Conservation (phyloP, 2,113 vertebrate genomes). For the Corythoichthys intestinalis region DNA sequence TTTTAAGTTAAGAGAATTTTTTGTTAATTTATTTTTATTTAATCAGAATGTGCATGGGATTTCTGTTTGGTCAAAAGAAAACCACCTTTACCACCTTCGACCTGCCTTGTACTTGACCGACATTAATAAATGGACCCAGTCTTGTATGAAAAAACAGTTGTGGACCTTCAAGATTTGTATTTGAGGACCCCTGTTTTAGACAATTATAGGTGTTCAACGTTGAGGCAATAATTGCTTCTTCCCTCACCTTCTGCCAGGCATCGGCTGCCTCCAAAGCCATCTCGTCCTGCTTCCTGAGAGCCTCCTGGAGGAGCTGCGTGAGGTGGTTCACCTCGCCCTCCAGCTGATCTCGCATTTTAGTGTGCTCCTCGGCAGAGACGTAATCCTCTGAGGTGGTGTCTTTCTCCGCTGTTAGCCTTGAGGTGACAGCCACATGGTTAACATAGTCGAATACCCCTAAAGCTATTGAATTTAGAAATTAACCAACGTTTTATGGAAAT, state of each 20-base stretch:
- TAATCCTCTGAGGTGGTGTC: constrained; percentile 70
- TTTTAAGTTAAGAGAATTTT: too few species aligned
- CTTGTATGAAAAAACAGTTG: too few species aligned
- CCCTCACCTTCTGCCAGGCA: constrained; percentile 78
- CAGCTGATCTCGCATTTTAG: constrained; percentile 73
- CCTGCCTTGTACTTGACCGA: too few species aligned
- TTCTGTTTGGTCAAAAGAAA: too few species aligned
- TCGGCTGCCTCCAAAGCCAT: constrained; percentile 78
- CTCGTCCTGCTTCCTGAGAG: constrained; percentile 85
- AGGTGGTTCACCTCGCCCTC: constrained; percentile 77
- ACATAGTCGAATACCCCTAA: neutral
- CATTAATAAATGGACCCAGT: too few species aligned
- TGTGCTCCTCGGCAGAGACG: constrained; percentile 74
- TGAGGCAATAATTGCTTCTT: neutral
- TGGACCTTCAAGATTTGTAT: too few species aligned
- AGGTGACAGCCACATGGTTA: neutral
- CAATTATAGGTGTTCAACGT: neutral
- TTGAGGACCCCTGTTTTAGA: neutral
- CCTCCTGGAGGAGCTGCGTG: constrained; percentile 81
- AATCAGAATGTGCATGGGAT: too few species aligned
- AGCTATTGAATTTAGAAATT: neutral
- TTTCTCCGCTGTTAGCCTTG: constrained; percentile 73
- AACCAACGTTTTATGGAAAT: neutral
- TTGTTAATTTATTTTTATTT: too few species aligned
- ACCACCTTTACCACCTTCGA: too few species aligned